These are phyloP conservation scores for Mastacembelus armatus DNA, from an alignment of 2,797 vertebrate species.

Conservation along the genomic window DNA sequence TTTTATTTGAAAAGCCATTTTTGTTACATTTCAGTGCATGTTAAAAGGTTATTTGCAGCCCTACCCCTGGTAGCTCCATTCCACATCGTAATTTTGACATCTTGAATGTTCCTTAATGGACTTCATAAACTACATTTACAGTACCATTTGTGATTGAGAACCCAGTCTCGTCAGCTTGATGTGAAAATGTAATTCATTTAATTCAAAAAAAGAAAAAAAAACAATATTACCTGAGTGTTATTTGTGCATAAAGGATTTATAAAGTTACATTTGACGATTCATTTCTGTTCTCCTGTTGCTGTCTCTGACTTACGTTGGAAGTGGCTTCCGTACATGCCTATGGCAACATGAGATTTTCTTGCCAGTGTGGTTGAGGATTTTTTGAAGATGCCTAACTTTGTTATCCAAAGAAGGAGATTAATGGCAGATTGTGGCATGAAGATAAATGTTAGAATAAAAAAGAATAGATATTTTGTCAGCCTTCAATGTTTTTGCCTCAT, in stretches of 20 bases:
- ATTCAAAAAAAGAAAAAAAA: conserved; percentile 72
- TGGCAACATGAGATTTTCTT: conserved; percentile 45
- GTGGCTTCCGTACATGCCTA: conserved; percentile 70
- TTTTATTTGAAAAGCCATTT: conserved; percentile 61
- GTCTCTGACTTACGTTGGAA: conserved; percentile 72
- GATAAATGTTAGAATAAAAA: conserved; percentile 92
- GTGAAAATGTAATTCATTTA: conserved; percentile 85
- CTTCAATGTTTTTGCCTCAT: conserved; percentile 44
- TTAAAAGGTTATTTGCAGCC: conserved; percentile 75
- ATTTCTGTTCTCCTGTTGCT: conserved; percentile 72
- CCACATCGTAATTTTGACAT: conserved; percentile 82
- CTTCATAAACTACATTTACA: conserved; percentile 80
- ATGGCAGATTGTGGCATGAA: conserved; percentile 87
- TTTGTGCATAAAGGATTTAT: conserved; percentile 85
- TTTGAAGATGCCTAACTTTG: conserved; percentile 66
- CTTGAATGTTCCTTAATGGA: conserved; percentile 86
- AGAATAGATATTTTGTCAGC: conserved; percentile 90
- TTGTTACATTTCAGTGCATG: conserved; percentile 84
- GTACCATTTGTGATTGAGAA: conserved; percentile 85
- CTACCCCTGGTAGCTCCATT: conserved; percentile 73
- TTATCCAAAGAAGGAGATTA: conserved; percentile 75
- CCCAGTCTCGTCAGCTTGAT: conserved; percentile 85
- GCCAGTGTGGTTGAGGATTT: conserved; percentile 61
- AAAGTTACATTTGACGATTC: conserved; percentile 72
- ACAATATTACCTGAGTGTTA: conserved; percentile 76